phyloP scores from a whole-genome alignment of 2,797 vertebrate genomes.

The Myripristis jacobus region DNA sequence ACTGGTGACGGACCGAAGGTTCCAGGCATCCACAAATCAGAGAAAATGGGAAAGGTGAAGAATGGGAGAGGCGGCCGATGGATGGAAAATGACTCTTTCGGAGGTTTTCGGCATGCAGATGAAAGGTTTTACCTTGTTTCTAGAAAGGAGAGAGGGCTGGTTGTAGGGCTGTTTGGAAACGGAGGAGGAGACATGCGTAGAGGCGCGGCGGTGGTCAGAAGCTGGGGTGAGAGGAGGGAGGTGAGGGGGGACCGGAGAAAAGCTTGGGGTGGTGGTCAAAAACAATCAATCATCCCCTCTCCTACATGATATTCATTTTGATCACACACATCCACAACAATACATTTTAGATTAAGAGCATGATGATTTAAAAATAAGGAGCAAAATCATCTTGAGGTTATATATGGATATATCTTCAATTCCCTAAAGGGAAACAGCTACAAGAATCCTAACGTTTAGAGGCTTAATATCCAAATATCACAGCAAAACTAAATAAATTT shows the following conservation, averaged over 20 bases:
- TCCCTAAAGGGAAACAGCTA: no score
- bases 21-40: constrained; percentile 13
- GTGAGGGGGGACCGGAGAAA: constrained; percentile 2
- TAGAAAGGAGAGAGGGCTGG: constrained; percentile 38
- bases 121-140: constrained; percentile 62
- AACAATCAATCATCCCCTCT: background rate
- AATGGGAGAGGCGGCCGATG: constrained; percentile 41
- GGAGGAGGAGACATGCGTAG: constrained; percentile 12
- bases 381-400: no score
- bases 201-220: constrained; percentile 48
- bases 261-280: background rate
- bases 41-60: background rate
- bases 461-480: no score
- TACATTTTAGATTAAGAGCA: no score
- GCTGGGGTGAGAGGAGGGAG: constrained; percentile 47
- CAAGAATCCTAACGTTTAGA: no score
- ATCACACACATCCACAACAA: no score
- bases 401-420: no score
- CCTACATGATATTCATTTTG: no score
- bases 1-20: constrained; percentile 26
- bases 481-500: no score
- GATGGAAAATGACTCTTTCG: constrained; percentile 36
- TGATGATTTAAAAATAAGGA: no score
- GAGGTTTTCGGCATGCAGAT: constrained; percentile 57
- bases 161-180: constrained; percentile 40